Evolutionary conservation across 1,140 invertebrate genomes (phyloP).

Genomic region (Phymorhynchus buccinoides): DNA sequence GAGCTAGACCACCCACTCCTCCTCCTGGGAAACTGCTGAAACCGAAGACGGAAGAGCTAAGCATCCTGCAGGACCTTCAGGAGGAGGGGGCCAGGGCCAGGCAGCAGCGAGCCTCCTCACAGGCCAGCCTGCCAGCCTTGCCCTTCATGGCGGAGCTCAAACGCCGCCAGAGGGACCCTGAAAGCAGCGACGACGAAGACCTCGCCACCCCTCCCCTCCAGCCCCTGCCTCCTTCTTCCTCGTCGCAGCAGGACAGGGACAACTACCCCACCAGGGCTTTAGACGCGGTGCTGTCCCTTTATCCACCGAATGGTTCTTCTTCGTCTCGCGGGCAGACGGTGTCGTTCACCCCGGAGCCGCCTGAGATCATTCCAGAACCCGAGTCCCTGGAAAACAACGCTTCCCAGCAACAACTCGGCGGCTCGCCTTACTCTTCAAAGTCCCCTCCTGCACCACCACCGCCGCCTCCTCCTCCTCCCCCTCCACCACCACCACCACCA

Average conservation of each 20-base stretch:
- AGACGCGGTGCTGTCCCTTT: slow-evolving; percentile 22
- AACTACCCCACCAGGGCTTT: background rate
- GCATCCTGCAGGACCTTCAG: background rate
- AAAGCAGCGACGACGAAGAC: background rate
- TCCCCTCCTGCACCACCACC: background rate
- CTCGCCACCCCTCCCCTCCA: background rate
- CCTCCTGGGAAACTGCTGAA: background rate
- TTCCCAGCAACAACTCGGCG: too few species aligned
- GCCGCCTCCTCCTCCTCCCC: background rate
- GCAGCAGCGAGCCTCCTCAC: background rate
- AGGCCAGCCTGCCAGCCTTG: background rate
- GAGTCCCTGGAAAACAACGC: too few species aligned
- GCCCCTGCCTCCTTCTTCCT: background rate
- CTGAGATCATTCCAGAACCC: slow-evolving; percentile 22
- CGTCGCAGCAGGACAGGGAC: background rate
- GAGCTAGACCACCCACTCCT: slow-evolving; percentile 16
- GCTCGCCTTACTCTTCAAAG: background rate
- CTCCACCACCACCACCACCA: background rate
- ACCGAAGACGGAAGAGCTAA: background rate
- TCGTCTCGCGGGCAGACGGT: background rate
- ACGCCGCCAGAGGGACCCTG: slow-evolving; percentile 28
- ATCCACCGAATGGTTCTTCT: background rate
- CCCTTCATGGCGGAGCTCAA: slow-evolving; percentile 35
- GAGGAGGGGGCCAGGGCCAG: slow-evolving; percentile 5
- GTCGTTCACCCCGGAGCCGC: slow-evolving; percentile 9